Base-by-base conservation (phyloP, 2,797 vertebrate species). In the Poliocrania exsul region DNA sequence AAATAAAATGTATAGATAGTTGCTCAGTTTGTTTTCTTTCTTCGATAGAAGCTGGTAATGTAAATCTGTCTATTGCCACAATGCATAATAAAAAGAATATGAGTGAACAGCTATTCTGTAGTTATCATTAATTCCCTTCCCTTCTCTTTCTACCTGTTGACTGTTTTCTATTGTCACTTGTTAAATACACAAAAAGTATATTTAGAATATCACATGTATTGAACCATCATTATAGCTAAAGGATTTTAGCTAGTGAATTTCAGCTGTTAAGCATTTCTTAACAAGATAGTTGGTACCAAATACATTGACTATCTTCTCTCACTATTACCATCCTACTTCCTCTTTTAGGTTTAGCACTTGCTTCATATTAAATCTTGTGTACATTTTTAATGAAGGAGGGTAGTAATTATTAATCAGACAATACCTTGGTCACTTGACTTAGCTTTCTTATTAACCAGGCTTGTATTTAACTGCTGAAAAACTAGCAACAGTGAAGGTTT, bases 341-440 rank as follows among this genome's bases (percentile, higher is more conserved):
- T 93, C 92, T 69, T 91, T 72, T 87, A 89, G 62, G 23, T 42
- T 92, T 90, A 86, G 71, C 6, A 11, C 56, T 86, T 80, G 87
- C 77, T 92, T 92, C 89, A 82, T 96, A 66, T 88, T 69, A 86
- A 83, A 13, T 50, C 26, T 31, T 47, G 37, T 70, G 64, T 75
- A 61, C 62, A 86, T 46, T 75, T 94, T 81, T 60, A 80, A 50
- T 17, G 20, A 10, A 33, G 50, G 29, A 93, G 53, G 80, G 71
- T 46, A 95, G 66, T 40, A 19, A 73, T 57, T 35, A 66, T 96
- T 88, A 94, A 89, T 67, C 86, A 61, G 31, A 25, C 78, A 73
- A 85, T 88, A 85, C 44, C n/a, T 83, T 84, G 81, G 74, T 44
- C 75, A 67, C 35, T 64, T 85, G 54, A 37, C 78, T 71, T 44